These are phyloP conservation scores for Phasia obesa DNA, from an alignment of 2,888 invertebrate genomes.

Conservation along the genomic window DNA sequence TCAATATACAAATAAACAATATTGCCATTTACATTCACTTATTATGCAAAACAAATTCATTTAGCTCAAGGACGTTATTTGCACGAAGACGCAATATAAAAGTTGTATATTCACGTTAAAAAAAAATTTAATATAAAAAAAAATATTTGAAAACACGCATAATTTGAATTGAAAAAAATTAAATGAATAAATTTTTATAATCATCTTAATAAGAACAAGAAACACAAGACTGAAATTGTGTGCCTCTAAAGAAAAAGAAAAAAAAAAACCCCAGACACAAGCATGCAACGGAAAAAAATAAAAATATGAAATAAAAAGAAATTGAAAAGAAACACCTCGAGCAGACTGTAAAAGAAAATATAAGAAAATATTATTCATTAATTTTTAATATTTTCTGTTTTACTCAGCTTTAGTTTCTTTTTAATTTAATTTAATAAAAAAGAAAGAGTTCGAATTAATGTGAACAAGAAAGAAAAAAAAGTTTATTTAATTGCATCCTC, in stretches of 20 bases:
- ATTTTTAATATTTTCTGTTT: too few relatives aligned
- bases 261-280: too few relatives aligned
- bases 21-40: conserved; percentile 35
- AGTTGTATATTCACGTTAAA: not conserved
- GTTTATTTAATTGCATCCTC: too few relatives aligned
- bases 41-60: conserved; percentile 60
- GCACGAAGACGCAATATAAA: conserved; percentile 18
- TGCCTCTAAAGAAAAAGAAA: too few relatives aligned
- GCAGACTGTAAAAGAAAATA: too few relatives aligned
- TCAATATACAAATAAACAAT: conserved; percentile 10
- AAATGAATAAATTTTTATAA: conserved; percentile 5
- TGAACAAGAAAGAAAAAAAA: too few relatives aligned
- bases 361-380: too few relatives aligned
- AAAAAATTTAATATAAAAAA: conserved; percentile 16
- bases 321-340: conserved; percentile 6
- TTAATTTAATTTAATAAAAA: too few relatives aligned
- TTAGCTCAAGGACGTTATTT: conserved; percentile 62
- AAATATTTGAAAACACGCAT: conserved; percentile 41
- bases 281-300: not conserved
- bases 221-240: too few relatives aligned
- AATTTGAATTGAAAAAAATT: conserved; percentile 6
- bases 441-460: too few relatives aligned
- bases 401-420: too few relatives aligned
- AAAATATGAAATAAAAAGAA: not conserved
- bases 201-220: not conserved